Base-by-base conservation (phyloP, 2,113 vertebrate genomes). In the Cyanoramphus novaezelandiae region DNA sequence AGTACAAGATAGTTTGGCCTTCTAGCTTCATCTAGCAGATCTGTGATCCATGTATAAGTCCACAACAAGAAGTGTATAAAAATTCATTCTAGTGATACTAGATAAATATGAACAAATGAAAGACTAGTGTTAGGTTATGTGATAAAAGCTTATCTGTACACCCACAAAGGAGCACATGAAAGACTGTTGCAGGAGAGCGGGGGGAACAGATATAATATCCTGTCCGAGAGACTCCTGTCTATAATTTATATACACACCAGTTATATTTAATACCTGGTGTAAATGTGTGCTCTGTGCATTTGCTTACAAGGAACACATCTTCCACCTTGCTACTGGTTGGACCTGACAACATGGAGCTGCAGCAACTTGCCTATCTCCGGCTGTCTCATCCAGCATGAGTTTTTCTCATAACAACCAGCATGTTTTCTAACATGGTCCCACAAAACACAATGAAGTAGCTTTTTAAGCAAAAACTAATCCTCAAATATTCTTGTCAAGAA, bases 141-240 rank as follows among this genome's bases (percentile, higher is more conserved):
- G 67, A 90, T 33, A 68, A 70, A 88, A 72, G 15, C 6, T 79
- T 13, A 76, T 35, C 19, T 76, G 35, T 28, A 76, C 35, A 84
- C 29, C 47, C 39, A 80, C 57, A 69, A 79, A 79, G 19, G 5
- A 82, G 9, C 23, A 69, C 8, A 37, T 82, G 39, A 70, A 74
- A 62, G 15, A 53, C 8, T 68, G 25, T 1, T 1, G 0, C 33
- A 35, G 9, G 19, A 8, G 10, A 53, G 8, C 1, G 2, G 15
- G 4, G 8, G 6, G 17, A 88, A 11, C 35, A 15, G 14, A 49
- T 55, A 49, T 43, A 79, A n/a, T 28, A 84, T 4, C 14, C 8
- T 68, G 13, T 6, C 27, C n/a, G 31, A 59, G 25, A 3, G 1
- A 75, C 17, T 67, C 41, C 43, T 64, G 2, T 35, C 29, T 77